Conservation (phyloP, 2,888 invertebrate species). For the Lissocephala sabroskyi region DNA sequence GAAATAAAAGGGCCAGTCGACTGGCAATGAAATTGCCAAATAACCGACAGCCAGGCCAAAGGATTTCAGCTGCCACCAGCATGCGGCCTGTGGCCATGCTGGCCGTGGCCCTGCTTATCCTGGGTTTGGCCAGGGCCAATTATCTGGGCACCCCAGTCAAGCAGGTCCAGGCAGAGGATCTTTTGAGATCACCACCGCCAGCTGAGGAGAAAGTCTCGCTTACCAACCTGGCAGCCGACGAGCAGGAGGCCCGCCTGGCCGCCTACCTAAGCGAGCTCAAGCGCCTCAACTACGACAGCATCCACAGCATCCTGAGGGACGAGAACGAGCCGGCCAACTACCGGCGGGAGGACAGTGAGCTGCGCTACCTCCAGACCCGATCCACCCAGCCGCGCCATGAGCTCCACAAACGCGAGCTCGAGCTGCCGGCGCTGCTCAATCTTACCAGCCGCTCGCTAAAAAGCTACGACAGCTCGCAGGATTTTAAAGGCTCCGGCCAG, state of each 20-base stretch:
- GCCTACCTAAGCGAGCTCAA: slow-evolving; percentile 48
- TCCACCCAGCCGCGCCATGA: slow-evolving; percentile 35
- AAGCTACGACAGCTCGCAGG: slow-evolving; percentile 29
- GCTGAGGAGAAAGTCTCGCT: slow-evolving; percentile 9
- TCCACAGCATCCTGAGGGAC: slow-evolving; percentile 69
- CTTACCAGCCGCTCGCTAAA: slow-evolving; percentile 32
- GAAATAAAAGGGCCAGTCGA: slow-evolving; percentile 41
- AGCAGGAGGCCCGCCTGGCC: slow-evolving; percentile 46
- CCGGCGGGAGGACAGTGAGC: slow-evolving; percentile 47
- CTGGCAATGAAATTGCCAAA: slow-evolving; percentile 4
- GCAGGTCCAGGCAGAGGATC: slow-evolving; percentile 13
- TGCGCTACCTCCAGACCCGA: slow-evolving; percentile 57
- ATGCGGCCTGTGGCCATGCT: not conserved
- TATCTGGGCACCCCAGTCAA: slow-evolving; percentile 43
- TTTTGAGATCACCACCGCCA: not conserved
- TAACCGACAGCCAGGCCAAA: not conserved
- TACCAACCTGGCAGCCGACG: slow-evolving; percentile 37
- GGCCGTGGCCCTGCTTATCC: too few species aligned
- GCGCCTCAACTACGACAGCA: slow-evolving; percentile 64
- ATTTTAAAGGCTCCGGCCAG: not conserved
- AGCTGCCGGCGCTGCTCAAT: slow-evolving; percentile 22
- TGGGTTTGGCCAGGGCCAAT: slow-evolving; percentile 30
- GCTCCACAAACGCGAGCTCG: slow-evolving; percentile 28
- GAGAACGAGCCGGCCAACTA: slow-evolving; percentile 66
- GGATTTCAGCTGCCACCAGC: not conserved